phyloP scores from a whole-genome alignment of 2,797 vertebrate species.

The Pteropus rufus region DNA sequence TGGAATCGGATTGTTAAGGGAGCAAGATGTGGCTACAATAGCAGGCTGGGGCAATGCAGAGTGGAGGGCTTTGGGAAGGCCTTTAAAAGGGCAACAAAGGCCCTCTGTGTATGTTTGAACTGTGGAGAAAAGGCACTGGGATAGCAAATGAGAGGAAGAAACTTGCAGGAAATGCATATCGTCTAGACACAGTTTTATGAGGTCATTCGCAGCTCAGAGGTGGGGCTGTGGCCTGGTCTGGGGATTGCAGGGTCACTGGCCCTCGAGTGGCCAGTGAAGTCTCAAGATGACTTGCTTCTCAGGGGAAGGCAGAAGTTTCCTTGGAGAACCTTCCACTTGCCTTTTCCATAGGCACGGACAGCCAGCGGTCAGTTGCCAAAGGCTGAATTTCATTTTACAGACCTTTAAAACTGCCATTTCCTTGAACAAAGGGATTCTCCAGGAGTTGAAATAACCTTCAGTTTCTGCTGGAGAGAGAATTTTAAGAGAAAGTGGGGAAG shows the following conservation, averaged over 20 bases:
- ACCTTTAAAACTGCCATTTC: background rate
- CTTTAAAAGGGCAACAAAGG: background rate
- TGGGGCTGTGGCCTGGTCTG: background rate
- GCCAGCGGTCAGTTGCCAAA: background rate
- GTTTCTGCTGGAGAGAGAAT: background rate
- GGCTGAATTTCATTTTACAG: background rate
- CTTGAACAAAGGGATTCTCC: background rate
- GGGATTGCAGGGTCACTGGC: background rate
- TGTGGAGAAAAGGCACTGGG: background rate
- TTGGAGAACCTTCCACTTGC: background rate
- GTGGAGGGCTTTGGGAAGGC: background rate
- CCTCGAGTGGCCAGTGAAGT: background rate
- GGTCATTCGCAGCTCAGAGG: background rate
- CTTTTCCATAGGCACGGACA: background rate
- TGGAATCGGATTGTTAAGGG: background rate
- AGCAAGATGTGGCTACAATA: background rate
- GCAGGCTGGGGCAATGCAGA: background rate
- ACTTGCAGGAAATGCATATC: background rate
- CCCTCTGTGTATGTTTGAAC: background rate
- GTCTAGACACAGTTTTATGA: background rate
- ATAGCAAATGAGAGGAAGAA: background rate
- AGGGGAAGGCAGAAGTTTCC: background rate
- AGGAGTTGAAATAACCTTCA: background rate
- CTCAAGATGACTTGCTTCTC: background rate
- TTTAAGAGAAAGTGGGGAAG: background rate